Evolutionary conservation across 1,140 invertebrate species (phyloP).

Genomic region (Eumaeus atala): DNA sequence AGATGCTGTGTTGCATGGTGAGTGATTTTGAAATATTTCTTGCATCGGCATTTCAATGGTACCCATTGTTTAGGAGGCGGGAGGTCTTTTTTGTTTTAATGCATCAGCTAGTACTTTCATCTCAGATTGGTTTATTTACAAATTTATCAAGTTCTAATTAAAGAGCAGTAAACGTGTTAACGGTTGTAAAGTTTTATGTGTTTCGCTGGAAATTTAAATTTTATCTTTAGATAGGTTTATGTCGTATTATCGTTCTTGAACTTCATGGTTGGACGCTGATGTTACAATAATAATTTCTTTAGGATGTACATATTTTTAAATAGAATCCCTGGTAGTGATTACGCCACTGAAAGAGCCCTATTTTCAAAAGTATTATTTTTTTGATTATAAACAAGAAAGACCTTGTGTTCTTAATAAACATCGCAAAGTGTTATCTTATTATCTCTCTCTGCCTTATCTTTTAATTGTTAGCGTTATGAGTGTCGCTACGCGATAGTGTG

Average conservation of each 20-base stretch:
- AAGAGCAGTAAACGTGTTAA: conserved; percentile 48
- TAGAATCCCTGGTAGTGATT: too few relatives aligned
- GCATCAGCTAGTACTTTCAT: conserved; percentile 47
- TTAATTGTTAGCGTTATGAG: too few relatives aligned
- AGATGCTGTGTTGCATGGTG: conserved; percentile 58
- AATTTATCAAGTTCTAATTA: conserved; percentile 63
- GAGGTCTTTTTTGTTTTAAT: conserved; percentile 46
- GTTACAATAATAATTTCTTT: too few relatives aligned
- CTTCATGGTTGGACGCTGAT: conserved; percentile 20
- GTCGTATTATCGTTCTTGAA: conserved; percentile 44
- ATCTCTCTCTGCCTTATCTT: too few relatives aligned
- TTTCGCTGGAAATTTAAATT: conserved; percentile 56
- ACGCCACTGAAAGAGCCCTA: too few relatives aligned
- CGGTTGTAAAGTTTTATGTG: conserved; percentile 49
- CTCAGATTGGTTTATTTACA: conserved; percentile 46
- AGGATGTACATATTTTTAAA: too few relatives aligned
- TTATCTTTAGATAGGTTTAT: conserved; percentile 42
- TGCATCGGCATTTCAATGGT: conserved; percentile 47
- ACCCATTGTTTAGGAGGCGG: conserved; percentile 48
- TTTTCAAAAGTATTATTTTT: too few relatives aligned
- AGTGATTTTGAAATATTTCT: conserved; percentile 58
- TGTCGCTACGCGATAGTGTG: too few relatives aligned
- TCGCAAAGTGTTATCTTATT: too few relatives aligned
- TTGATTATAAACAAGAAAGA: too few relatives aligned
- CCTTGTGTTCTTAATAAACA: too few relatives aligned